Percentiles rank a stretch among this genome's conserved stretches.
phyloP scores from a whole-genome alignment of 2,888 invertebrate species.

The Blomia tropicalis region DNA sequence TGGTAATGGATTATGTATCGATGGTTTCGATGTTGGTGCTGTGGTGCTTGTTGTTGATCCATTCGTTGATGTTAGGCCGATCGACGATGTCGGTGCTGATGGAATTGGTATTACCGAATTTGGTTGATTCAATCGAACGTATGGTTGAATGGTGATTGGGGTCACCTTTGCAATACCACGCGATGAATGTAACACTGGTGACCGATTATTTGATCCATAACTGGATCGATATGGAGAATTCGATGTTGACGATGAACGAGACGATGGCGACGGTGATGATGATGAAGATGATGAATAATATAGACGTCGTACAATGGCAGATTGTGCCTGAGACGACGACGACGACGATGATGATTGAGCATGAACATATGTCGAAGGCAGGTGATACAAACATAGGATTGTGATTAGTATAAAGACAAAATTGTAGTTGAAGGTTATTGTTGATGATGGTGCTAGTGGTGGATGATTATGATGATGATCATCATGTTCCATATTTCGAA shows the following conservation, averaged over 20 bases:
- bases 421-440: too few relatives aligned
- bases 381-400: too few relatives aligned
- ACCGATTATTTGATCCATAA: not conserved
- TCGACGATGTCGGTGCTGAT: not conserved
- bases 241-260: not conserved
- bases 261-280: not conserved
- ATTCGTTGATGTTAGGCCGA: too few relatives aligned
- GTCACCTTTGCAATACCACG: constrained; percentile 1
- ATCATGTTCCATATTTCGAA: too few relatives aligned
- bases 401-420: too few relatives aligned
- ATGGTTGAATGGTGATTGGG: not conserved
- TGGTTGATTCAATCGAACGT: not conserved
- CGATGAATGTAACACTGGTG: not conserved
- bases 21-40: too few relatives aligned
- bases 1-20: not conserved
- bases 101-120: not conserved
- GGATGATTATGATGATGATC: too few relatives aligned
- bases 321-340: not conserved
- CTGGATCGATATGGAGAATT: not conserved
- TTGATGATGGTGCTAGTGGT: too few relatives aligned
- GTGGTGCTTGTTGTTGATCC: too few relatives aligned
- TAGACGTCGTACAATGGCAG: constrained; percentile 10
- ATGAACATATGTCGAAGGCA: too few relatives aligned
- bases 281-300: not conserved
- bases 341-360: not conserved